Evolutionary conservation across 1,140 invertebrate genomes (phyloP), one percentile per base, ranked within the genome.

Genomic region (Homarus americanus): DNA sequence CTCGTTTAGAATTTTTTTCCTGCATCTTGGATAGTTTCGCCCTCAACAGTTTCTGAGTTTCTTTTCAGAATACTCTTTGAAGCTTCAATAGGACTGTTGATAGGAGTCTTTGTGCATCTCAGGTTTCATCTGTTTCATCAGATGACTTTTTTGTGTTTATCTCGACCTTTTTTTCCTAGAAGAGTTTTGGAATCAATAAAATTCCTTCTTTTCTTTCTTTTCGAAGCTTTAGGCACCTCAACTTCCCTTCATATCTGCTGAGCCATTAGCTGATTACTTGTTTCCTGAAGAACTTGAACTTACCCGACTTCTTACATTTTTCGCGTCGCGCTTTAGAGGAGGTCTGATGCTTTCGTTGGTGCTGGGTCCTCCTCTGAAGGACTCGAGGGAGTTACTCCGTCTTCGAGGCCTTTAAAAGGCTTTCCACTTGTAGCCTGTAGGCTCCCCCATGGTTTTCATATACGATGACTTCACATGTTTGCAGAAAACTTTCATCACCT

Each of bases 281-380:
- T n/a, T 17, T 83, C 82, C 41, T 63, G n/a, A 90, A 78, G 0
- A 83, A 0, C 0, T 78, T 76, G 28, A 90, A 84, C 34, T 78
- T 84, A 10, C 66, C 41, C 1, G 79, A 75, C 28, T 84, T 90
- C 36, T 83, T 90, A 20, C n/a, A 20, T 38, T 63, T 24, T 84
- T 82, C 15, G 32, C 1, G 24, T 76, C 72, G n/a, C 84, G n/a
- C 53, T 24, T 78, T 75, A 17, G 20, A 58, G 4, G 87, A 89
- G 12, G 80, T 63, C 20, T n/a, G n/a, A 76, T 73, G n/a, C 88
- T 90, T 4, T 90, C 87, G 34, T 83, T 83, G 41, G 87, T 90
- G 28, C 49, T 75, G 41, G 79, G 2, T 34, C 79, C 32, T 4
- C n/a, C 63, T 32, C 63, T 69, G 28, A 69, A 32, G 63, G 63